phyloP scores from a whole-genome alignment of 2,113 vertebrate species.

The Grammomys surdaster region DNA sequence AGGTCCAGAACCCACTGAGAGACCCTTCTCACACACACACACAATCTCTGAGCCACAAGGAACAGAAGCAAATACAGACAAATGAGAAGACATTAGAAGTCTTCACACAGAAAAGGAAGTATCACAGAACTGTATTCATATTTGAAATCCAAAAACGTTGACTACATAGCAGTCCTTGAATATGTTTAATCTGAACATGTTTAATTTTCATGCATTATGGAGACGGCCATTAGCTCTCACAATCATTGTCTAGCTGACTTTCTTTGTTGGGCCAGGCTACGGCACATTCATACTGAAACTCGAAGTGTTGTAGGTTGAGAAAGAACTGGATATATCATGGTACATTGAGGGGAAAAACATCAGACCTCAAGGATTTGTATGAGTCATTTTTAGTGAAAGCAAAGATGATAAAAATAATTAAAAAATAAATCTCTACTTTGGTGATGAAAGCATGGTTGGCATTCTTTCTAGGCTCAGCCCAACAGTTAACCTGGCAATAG shows the following conservation, averaged over 20 bases:
- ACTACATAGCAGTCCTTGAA: not conserved
- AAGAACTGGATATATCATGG: not conserved
- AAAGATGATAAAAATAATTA: not conserved
- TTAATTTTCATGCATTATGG: not conserved
- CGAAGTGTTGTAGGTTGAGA: not conserved
- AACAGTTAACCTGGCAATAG: too few species aligned
- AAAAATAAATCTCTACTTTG: slow-evolving; percentile 4
- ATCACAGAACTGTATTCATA: not conserved
- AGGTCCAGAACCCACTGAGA: not conserved
- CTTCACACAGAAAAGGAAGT: not conserved
- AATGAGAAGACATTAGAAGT: not conserved
- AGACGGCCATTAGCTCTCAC: not conserved
- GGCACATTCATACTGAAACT: not conserved
- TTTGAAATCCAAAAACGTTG: not conserved
- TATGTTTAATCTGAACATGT: not conserved
- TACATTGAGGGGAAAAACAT: not conserved
- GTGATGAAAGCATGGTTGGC: not conserved
- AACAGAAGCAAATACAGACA: not conserved
- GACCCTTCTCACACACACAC: not conserved
- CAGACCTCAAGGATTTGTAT: not conserved
- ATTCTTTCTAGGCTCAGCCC: too few species aligned
- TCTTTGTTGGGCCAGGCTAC: not conserved
- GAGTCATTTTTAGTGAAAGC: not conserved
- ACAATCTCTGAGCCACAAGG: not conserved
- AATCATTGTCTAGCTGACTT: not conserved